These are phyloP conservation scores for Romanomermis culicivorax DNA, from an alignment of 2,888 invertebrate genomes.

Conservation along the genomic window DNA sequence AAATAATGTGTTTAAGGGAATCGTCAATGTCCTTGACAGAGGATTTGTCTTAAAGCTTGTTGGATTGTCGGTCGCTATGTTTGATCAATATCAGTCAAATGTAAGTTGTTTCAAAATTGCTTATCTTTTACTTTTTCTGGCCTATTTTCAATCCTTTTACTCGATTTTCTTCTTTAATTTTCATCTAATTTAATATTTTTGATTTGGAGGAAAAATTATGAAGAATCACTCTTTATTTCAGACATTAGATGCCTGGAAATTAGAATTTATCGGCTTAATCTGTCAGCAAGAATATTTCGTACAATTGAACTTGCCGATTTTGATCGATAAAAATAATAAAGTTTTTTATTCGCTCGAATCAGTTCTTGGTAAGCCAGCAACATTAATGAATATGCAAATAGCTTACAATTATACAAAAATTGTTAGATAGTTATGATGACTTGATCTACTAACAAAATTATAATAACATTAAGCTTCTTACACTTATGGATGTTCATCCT, in stretches of 20 bases:
- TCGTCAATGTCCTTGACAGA: slow-evolving; percentile 73
- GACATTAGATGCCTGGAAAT: slow-evolving; percentile 66
- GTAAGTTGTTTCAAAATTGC: neutral
- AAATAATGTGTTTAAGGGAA: too few relatives aligned
- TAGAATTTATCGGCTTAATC: slow-evolving; percentile 67
- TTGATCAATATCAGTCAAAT: neutral
- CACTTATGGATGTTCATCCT: too few relatives aligned
- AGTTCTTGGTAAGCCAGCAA: slow-evolving; percentile 9
- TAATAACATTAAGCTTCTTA: too few relatives aligned
- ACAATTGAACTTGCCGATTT: slow-evolving; percentile 68
- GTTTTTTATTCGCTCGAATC: slow-evolving; percentile 11
- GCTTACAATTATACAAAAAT: too few relatives aligned
- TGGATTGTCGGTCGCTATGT: slow-evolving; percentile 31
- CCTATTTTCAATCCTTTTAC: too few relatives aligned
- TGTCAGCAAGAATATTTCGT: slow-evolving; percentile 85
- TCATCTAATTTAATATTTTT: slow-evolving; percentile 59
- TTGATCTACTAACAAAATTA: too few relatives aligned
- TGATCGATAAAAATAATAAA: slow-evolving; percentile 35
- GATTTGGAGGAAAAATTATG: slow-evolving; percentile 38
- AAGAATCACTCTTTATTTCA: slow-evolving; percentile 30
- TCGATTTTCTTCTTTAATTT: slow-evolving; percentile 37
- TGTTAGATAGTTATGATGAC: too few relatives aligned
- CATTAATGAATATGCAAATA: too few relatives aligned
- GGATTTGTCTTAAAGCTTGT: slow-evolving; percentile 74
- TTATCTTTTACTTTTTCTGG: too few relatives aligned